Percentiles rank a stretch among this genome's conserved stretches.
phyloP scores from a whole-genome alignment of 2,888 invertebrate species.

The Mythimna loreyi region DNA sequence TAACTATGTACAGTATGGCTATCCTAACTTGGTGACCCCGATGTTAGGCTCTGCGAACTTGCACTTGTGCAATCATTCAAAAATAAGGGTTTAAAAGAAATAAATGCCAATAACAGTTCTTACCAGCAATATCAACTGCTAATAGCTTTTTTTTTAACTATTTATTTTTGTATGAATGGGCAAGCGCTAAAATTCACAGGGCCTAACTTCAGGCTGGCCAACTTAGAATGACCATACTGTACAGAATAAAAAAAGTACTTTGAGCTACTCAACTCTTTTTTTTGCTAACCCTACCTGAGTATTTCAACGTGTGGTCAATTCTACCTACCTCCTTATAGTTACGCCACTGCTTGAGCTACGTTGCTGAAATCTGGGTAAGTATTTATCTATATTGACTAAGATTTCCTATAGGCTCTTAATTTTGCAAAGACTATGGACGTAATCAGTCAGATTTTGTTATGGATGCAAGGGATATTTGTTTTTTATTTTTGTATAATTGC shows the following conservation, averaged over 20 bases:
- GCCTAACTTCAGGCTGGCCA: no score
- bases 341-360: conserved; percentile 13
- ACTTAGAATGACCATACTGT: no score
- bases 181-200: no score
- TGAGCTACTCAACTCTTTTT: conserved; percentile 8
- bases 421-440: not conserved
- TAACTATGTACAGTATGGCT: no score
- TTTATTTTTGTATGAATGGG: no score
- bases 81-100: no score
- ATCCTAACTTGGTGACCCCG: no score
- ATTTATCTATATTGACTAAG: conserved; percentile 21
- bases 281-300: not conserved
- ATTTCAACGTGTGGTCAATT: not conserved
- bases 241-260: not conserved
- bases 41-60: no score
- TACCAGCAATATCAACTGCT: no score
- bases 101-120: no score
- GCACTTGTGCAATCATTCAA: no score
- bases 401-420: not conserved
- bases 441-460: not conserved
- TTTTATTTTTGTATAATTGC: not conserved
- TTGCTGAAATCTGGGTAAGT: conserved; percentile 27
- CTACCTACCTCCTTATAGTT: conserved; percentile 9
- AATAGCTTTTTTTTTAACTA: no score
- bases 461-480: not conserved